A percentile compares a stretch with the other conserved stretches of the same genome.
Evolutionary conservation across 1,140 invertebrate species (phyloP).

Genomic region (Drosophila kanapiae): DNA sequence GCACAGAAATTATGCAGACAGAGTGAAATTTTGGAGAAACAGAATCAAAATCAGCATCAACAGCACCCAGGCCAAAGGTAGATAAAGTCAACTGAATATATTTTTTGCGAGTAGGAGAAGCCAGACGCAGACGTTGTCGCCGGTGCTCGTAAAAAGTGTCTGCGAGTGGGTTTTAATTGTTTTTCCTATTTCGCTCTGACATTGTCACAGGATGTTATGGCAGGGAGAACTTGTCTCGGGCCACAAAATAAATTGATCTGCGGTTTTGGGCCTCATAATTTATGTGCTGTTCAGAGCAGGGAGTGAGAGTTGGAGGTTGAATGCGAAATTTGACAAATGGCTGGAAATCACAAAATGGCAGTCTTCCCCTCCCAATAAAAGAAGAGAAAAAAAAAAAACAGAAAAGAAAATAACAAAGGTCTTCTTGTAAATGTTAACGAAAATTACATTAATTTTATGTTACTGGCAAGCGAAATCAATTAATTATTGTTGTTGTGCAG

Average conservation of each 20-base stretch:
- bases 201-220: conserved; percentile 32
- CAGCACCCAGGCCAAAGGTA: conserved; percentile 53
- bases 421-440: conserved; percentile 54
- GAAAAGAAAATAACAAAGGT: conserved; percentile 24
- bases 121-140: conserved; percentile 42
- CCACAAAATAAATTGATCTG: conserved; percentile 81
- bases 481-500: conserved; percentile 42
- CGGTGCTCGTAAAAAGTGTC: conserved; percentile 62
- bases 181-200: conserved; percentile 51
- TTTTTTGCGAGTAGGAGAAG: background rate
- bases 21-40: conserved; percentile 48
- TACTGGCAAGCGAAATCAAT: conserved; percentile 59
- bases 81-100: conserved; percentile 62
- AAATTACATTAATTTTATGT: conserved; percentile 71
- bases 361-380: conserved; percentile 1
- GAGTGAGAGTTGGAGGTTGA: background rate
- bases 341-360: conserved; percentile 56
- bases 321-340: conserved; percentile 75
- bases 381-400: background rate
- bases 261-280: conserved; percentile 71
- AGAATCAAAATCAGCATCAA: conserved; percentile 22
- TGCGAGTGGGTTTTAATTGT: conserved; percentile 75
- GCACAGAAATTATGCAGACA: conserved; percentile 45
- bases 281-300: conserved; percentile 42
- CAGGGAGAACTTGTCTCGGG: conserved; percentile 53